Evolutionary conservation across 92 coral and sea anemone species (phyloP).

Genomic region (Bergia sp.): DNA sequence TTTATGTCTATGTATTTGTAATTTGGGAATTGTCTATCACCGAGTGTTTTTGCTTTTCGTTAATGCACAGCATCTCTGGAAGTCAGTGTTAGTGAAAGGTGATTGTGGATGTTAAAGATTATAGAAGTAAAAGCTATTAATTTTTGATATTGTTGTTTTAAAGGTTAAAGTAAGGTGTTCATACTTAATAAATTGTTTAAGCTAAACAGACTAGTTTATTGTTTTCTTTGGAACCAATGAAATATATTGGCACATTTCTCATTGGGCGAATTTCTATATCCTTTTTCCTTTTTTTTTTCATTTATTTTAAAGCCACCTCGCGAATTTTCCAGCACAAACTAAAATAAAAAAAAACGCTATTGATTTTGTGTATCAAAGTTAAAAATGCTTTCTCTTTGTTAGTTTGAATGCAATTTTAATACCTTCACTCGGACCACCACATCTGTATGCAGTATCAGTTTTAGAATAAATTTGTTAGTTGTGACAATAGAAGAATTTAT

Average conservation of each 20-base stretch:
- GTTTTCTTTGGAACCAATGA: background rate
- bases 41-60: background rate
- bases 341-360: no score
- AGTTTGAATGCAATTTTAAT: no score
- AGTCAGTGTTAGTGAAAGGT: background rate
- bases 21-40: conserved; percentile 3
- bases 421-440: no score
- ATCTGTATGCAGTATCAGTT: no score
- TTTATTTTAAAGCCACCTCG: background rate
- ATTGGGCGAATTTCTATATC: background rate
- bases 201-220: background rate
- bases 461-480: no score
- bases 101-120: background rate
- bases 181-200: background rate
- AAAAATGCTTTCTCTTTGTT: no score
- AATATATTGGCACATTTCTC: background rate
- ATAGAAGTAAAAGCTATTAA: background rate
- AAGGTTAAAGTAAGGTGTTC: background rate
- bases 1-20: background rate
- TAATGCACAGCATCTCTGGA: background rate
- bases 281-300: background rate
- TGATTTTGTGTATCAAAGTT: no score
- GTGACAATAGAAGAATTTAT: no score
- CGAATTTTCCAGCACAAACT: background rate
- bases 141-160: background rate